Conservation (phyloP, 2,888 invertebrate genomes). For the Cantharis lateralis region DNA sequence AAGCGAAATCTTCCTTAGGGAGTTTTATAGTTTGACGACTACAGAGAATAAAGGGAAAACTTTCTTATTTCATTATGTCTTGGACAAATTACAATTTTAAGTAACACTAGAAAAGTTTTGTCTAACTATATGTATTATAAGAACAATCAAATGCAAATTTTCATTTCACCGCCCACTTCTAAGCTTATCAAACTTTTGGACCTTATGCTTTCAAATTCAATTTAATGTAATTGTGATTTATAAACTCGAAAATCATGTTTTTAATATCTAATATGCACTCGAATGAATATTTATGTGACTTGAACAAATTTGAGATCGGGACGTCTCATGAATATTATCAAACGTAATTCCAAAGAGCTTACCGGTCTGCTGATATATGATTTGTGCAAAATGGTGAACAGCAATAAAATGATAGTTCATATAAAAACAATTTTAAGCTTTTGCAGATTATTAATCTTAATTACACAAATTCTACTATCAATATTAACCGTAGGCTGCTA, state of each 20-base stretch:
- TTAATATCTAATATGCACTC: constrained; percentile 15
- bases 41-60: background rate
- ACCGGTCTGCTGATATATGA: constrained; percentile 4
- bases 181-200: background rate
- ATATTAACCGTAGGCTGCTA: background rate
- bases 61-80: background rate
- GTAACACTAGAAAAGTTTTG: background rate
- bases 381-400: background rate
- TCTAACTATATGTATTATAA: background rate
- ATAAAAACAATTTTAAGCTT: background rate
- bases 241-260: constrained; percentile 6
- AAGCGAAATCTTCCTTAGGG: background rate
- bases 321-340: constrained; percentile 22
- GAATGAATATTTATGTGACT: constrained; percentile 17
- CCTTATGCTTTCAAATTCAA: background rate
- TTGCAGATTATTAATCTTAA: background rate
- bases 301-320: constrained; percentile 13
- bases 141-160: background rate
- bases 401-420: background rate
- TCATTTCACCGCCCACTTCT: background rate
- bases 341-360: constrained; percentile 17
- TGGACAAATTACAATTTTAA: background rate
- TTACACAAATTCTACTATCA: background rate
- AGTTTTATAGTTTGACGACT: background rate
- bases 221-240: background rate